Percentiles rank a stretch among this genome's conserved stretches.
These are phyloP conservation scores for Trachelus iudaicus DNA, from an alignment of 2,888 invertebrate genomes.

Conservation along the genomic window DNA sequence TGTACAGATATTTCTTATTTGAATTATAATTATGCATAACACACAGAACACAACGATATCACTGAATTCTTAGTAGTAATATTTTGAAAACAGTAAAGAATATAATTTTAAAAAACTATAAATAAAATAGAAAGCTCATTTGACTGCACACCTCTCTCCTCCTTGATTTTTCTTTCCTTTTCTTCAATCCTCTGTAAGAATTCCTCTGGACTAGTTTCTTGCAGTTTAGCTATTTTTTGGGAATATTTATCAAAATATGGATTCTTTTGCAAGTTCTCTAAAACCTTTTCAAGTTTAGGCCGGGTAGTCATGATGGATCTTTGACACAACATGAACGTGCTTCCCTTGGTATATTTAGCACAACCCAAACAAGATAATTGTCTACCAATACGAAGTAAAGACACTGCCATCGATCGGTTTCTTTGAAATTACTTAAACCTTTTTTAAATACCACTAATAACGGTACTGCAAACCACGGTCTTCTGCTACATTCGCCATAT, in stretches of 20 bases:
- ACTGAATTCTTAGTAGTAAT: no score
- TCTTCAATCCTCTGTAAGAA: slow-evolving; percentile 75
- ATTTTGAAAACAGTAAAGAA: no score
- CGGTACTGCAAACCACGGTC: no score
- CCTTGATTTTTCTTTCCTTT: slow-evolving; percentile 58
- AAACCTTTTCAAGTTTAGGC: slow-evolving; percentile 64
- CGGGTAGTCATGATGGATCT: slow-evolving; percentile 64
- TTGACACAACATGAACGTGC: background rate
- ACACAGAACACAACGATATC: no score
- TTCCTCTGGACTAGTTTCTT: slow-evolving; percentile 81
- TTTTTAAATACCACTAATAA: no score
- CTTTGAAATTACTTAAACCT: background rate
- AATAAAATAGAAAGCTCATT: background rate
- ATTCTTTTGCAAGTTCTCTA: slow-evolving; percentile 71
- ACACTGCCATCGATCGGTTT: slow-evolving; percentile 38
- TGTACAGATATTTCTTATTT: no score
- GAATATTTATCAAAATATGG: slow-evolving; percentile 88
- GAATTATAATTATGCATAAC: no score
- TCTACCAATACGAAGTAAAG: slow-evolving; percentile 27
- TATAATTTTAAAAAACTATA: background rate
- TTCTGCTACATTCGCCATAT: no score
- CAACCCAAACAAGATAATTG: slow-evolving; percentile 11
- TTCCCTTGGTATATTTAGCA: slow-evolving; percentile 11
- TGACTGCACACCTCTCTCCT: slow-evolving; percentile 55
- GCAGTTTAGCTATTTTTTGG: slow-evolving; percentile 77